A percentile compares a stretch with the other conserved stretches of the same genome.
Conservation (phyloP, 2,797 vertebrate genomes). For the Bucorvus abyssinicus region DNA sequence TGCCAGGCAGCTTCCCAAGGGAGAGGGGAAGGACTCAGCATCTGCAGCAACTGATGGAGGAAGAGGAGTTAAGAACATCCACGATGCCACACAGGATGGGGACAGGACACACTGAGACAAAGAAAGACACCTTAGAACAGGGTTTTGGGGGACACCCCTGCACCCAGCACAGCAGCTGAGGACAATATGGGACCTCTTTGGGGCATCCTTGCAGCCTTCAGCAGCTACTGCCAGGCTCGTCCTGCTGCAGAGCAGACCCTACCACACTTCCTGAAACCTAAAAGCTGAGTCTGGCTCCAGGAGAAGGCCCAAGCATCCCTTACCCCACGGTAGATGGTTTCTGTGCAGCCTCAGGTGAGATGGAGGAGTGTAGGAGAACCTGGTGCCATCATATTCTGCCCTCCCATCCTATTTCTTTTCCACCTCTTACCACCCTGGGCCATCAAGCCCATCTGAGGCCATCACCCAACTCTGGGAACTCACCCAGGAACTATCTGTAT, state of each 20-base stretch:
- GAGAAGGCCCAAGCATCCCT: neutral
- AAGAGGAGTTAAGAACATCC: neutral
- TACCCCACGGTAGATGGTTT: neutral
- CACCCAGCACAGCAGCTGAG: neutral
- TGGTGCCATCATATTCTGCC: too few species aligned
- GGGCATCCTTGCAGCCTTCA: neutral
- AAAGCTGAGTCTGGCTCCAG: neutral
- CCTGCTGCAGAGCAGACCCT: neutral
- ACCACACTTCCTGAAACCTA: fast-evolving
- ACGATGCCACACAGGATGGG: fast-evolving
- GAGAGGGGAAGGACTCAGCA: neutral
- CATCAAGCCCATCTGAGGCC: neutral
- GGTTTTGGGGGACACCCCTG: neutral
- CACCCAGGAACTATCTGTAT: fast-evolving
- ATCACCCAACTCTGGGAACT: fast-evolving
- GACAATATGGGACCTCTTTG: fast-evolving
- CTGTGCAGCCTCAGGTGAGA: neutral
- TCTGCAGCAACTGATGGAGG: neutral
- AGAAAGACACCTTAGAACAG: neutral
- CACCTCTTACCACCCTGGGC: neutral
- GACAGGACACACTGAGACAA: fast-evolving
- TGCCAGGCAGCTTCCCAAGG: neutral
- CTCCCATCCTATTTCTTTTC: neutral
- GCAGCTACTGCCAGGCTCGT: neutral
- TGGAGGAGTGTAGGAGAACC: neutral